These are phyloP conservation scores for Drosophila sechellia DNA, from an alignment of 1,140 invertebrate species.

Conservation along the genomic window DNA sequence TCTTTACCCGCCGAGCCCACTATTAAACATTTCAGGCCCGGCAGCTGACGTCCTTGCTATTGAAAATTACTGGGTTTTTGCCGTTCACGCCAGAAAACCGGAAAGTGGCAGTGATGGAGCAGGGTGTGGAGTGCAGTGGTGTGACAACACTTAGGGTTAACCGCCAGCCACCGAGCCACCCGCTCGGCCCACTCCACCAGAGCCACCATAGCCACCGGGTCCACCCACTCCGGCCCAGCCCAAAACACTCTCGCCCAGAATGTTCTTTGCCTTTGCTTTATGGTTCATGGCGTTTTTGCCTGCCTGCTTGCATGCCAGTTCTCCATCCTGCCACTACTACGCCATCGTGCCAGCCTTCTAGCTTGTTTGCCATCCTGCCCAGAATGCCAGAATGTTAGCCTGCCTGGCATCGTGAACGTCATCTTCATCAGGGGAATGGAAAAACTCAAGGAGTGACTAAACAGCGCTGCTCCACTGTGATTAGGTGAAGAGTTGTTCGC, in stretches of 20 bases:
- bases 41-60: slow-evolving; percentile 33
- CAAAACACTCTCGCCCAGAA: slow-evolving; percentile 37
- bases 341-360: slow-evolving; percentile 20
- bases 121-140: slow-evolving; percentile 23
- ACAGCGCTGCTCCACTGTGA: slow-evolving; percentile 22
- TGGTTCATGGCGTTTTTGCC: slow-evolving; percentile 57
- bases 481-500: slow-evolving; percentile 20
- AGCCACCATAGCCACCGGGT: slow-evolving; percentile 44
- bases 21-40: slow-evolving; percentile 12
- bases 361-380: slow-evolving; percentile 28
- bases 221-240: not conserved
- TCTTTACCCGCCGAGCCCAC: slow-evolving; percentile 2
- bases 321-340: slow-evolving; percentile 8
- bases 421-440: slow-evolving; percentile 33
- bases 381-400: slow-evolving; percentile 22
- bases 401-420: slow-evolving; percentile 46
- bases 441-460: slow-evolving; percentile 24
- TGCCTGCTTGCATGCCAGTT: slow-evolving; percentile 24
- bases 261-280: slow-evolving; percentile 57
- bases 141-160: slow-evolving; percentile 79
- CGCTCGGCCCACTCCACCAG: slow-evolving; percentile 23
- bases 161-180: slow-evolving; percentile 55
- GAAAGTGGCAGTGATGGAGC: slow-evolving; percentile 56
- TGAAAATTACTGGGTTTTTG: slow-evolving; percentile 67
- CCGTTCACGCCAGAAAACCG: slow-evolving; percentile 54